These are phyloP conservation scores for Oscarella lobularis DNA, from an alignment of 37 sponge, comb jelly and placozoan genomes.

Conservation along the genomic window DNA sequence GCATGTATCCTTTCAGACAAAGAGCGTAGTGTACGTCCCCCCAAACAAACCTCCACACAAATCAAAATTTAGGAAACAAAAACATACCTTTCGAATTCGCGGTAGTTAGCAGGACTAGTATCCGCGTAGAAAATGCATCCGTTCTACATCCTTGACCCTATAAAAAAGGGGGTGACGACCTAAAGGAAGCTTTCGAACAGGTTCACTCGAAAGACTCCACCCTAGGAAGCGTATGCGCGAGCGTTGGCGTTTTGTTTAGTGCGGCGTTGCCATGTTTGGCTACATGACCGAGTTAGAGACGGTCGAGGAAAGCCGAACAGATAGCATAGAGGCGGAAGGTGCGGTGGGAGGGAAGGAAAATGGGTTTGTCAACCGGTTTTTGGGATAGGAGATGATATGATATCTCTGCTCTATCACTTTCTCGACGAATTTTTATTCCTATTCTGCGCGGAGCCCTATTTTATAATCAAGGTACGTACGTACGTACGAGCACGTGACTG, in stretches of 20 bases:
- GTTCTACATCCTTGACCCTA: slow-evolving; percentile 5
- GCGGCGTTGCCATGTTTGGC: slow-evolving; percentile 77
- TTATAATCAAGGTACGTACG: slow-evolving; percentile 76
- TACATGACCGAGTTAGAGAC: slow-evolving; percentile 79
- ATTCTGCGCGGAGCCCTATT: slow-evolving; percentile 94
- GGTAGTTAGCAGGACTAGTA: no score
- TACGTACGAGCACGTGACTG: no score
- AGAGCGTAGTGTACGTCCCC: neutral
- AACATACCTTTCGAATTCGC: no score
- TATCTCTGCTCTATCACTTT: slow-evolving; percentile 86
- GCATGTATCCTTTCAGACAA: slow-evolving; percentile 70
- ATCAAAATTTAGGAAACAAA: no score
- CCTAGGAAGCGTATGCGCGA: neutral
- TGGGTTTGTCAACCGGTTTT: neutral
- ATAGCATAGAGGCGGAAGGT: slow-evolving; percentile 62
- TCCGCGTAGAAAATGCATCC: neutral
- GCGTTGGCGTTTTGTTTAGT: slow-evolving; percentile 20
- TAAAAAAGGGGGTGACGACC: slow-evolving; percentile 53
- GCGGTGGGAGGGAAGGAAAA: neutral
- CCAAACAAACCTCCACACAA: no score
- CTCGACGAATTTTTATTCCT: slow-evolving; percentile 88
- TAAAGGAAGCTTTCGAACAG: slow-evolving; percentile 80
- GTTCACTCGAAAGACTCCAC: slow-evolving; percentile 2
- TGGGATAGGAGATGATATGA: slow-evolving; percentile 60
- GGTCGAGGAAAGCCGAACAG: slow-evolving; percentile 40